Base-by-base conservation (phyloP, 2,113 vertebrate genomes). In the Lycaon pictus region DNA sequence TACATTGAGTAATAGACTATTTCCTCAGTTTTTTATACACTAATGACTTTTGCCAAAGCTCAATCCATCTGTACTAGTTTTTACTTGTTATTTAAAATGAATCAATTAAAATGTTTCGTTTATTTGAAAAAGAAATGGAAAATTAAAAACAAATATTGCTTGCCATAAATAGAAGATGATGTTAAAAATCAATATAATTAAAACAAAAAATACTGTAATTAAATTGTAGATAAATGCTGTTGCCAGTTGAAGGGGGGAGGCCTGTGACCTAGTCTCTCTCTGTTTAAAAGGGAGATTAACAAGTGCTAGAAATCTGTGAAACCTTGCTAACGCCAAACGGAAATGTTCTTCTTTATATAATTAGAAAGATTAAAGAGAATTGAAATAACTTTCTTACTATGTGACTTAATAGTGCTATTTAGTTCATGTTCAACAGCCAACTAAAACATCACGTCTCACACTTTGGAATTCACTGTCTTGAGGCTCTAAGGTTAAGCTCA, bases 51-150 rank as follows among this genome's bases (percentile, higher is more conserved):
- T 69, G 29, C 22, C 55, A 95, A 86, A 86, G 7, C 11, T 81
- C n/a, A 81, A 86, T 65, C 17, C 22, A 81, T 15, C 51, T 82
- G 20, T 82, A 82, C 4, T 71, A 5, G 8, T 71, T 72, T 93
- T 71, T 84, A 8, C 12, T 69, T 87, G 60, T 63, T 90, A 83
- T 43, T 90, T 67, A 69, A 79, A 77, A 92, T 29, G 76, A 95
- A 63, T 80, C 4, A 12, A 63, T 43, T 92, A 51, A 2, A 51
- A 51, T 4, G 4, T 22, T 87, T 91, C 74, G 12, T 22, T 77
- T 83, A 62, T 69, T 90, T 90, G 74, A 67, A 90, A 79, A 94
- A 58, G 11, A 94, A 88, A 84, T 65, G 55, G 29, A 11, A 43
- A 51, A 7, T 51, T 58, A 16, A 58, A 86, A 62, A 62, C 16